These are phyloP conservation scores for Pantherophis alleghaniensis DNA, from an alignment of 2,797 vertebrate genomes.

Conservation along the genomic window DNA sequence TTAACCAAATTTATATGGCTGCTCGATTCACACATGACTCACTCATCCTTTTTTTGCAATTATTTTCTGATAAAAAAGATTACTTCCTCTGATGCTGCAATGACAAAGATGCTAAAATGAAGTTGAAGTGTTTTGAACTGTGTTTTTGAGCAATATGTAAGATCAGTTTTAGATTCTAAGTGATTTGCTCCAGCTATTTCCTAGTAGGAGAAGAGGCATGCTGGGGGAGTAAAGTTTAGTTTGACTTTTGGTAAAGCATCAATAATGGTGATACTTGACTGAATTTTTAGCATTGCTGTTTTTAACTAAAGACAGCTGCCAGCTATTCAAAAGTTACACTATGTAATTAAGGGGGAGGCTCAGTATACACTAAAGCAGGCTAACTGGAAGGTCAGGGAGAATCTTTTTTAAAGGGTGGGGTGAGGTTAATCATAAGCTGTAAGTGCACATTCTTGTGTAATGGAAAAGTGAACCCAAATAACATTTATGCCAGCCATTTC, in stretches of 20 bases:
- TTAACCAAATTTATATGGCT: background rate
- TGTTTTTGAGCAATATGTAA: too few relatives aligned
- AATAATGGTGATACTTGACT: conserved; percentile 10
- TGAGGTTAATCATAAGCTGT: background rate
- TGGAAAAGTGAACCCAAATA: background rate
- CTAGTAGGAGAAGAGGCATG: background rate
- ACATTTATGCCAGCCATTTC: conserved; percentile 2
- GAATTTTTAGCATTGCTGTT: background rate
- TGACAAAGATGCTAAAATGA: too few relatives aligned
- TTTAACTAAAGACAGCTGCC: conserved; percentile 27
- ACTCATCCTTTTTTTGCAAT: background rate
- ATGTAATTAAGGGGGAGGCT: conserved; percentile 7
- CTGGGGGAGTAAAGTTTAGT: background rate
- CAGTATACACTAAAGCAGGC: background rate
- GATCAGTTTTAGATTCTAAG: too few relatives aligned
- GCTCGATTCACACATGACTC: background rate
- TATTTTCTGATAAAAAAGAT: background rate
- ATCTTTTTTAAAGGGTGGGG: conserved; percentile 8
- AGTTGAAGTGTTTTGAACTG: too few relatives aligned
- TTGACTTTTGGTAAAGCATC: conserved; percentile 22
- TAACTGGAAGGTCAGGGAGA: conserved; percentile 5
- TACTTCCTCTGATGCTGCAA: too few relatives aligned
- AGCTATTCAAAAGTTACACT: accelerated
- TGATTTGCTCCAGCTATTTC: background rate
- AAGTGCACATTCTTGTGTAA: background rate